Base-by-base conservation (phyloP, 2,888 invertebrate genomes). In the Chloromyia formosa region DNA sequence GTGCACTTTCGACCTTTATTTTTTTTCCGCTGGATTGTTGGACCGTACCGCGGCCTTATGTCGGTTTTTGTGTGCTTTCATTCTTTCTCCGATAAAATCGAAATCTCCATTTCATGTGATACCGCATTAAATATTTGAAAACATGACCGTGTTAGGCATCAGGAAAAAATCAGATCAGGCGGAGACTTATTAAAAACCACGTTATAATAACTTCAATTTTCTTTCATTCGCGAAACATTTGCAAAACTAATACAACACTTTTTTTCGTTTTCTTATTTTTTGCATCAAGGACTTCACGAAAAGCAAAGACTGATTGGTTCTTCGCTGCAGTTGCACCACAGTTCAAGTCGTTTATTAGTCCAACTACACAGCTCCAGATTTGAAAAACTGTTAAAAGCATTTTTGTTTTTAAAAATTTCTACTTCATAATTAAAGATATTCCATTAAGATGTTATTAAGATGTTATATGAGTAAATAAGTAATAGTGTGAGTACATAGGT, bases 381-480 rank as follows among this genome's bases (percentile, higher is more conserved):
- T 49, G 49, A 49, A n/a, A 35, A 12, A 49, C 49, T 12, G 49
- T 49, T 12, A 12, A 49, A 49, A 49, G 14, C 16, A 3, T 49
- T 12, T n/a, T 49, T 49, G 49, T 10, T 35, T 35, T 35, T 49
- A 49, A 49, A 49, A 49, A 7, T 49, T 49, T 49, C 27, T 4
- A n/a, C 14, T 49, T n/a, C 49, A 49, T 49, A 49, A 49, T 49
- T 49, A 49, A 49, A 49, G 49, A 49, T 49, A 49, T 49, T 49
- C 49, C 49, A 49, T 49, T 49, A 49, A 49, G 49, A 42, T 42
- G 42, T 12, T n/a, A 49, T 49, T 49, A 49, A 49, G 49, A 49
- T 49, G 49, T 49, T 49, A 49, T 49, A 49, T 49, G 14, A 12
- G 49, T 49, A n/a, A n/a, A 49, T 35, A 7, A 35, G 27, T 35